phyloP scores from a whole-genome alignment of 2,797 vertebrate species.

The Hippocampus kuda region DNA sequence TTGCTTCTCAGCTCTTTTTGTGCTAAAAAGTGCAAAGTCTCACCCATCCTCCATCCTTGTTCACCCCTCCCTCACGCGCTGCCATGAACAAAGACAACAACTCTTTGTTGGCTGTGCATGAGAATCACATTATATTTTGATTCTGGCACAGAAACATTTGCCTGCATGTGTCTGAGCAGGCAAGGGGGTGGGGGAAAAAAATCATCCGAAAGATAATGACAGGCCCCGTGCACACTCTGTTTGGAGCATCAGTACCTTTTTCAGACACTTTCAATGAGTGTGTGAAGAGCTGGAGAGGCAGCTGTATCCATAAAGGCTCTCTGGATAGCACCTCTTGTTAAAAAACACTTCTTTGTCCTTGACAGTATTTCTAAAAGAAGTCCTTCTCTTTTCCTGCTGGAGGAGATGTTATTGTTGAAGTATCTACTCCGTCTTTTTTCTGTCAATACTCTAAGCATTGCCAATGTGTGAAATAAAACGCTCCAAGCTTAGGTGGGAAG shows the following conservation, averaged over 20 bases:
- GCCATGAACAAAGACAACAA: slow-evolving; percentile 61
- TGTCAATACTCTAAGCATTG: background rate
- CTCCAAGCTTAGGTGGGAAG: slow-evolving; percentile 18
- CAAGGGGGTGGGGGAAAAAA: slow-evolving; percentile 5
- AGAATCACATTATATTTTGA: slow-evolving; percentile 30
- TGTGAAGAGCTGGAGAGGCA: slow-evolving; percentile 29
- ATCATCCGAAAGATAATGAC: slow-evolving; percentile 39
- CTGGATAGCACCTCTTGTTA: slow-evolving; percentile 34
- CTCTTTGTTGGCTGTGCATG: slow-evolving; percentile 56
- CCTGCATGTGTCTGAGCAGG: slow-evolving; percentile 9
- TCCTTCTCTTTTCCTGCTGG: slow-evolving; percentile 38
- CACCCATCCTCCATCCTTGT: slow-evolving; percentile 45
- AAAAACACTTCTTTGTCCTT: slow-evolving; percentile 33
- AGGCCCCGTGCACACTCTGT: slow-evolving; percentile 30
- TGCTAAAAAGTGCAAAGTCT: slow-evolving; percentile 28
- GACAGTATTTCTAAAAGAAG: slow-evolving; percentile 37
- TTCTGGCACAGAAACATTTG: slow-evolving; percentile 25
- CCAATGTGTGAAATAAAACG: background rate
- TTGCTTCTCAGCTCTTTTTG: slow-evolving; percentile 32
- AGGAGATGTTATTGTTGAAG: slow-evolving; percentile 36
- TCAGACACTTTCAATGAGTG: slow-evolving; percentile 27
- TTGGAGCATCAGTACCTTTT: slow-evolving; percentile 34
- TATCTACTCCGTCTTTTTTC: background rate
- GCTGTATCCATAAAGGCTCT: slow-evolving; percentile 38
- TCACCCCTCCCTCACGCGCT: slow-evolving; percentile 41